phyloP scores from a whole-genome alignment of 2,888 invertebrate species.

The Leptinotarsa juncta region DNA sequence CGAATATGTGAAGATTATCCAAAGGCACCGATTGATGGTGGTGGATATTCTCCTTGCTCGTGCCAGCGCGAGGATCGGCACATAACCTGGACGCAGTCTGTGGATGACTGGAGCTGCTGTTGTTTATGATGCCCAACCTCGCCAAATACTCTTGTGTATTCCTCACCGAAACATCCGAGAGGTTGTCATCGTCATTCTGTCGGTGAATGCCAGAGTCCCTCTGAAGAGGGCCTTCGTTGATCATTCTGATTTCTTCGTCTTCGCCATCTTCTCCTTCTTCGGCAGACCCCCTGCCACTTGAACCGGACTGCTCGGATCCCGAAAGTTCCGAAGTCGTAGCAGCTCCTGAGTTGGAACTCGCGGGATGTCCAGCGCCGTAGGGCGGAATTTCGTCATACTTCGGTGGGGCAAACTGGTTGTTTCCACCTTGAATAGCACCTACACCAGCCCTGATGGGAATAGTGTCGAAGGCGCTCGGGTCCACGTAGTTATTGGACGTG shows the following conservation, averaged over 20 bases:
- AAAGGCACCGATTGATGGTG: slow-evolving; percentile 76
- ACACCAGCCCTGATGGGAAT: slow-evolving; percentile 83
- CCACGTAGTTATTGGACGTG: slow-evolving; percentile 86
- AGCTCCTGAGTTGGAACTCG: slow-evolving; percentile 81
- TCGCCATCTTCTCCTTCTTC: slow-evolving; percentile 94
- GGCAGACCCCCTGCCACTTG: slow-evolving; percentile 95
- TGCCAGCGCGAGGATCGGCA: slow-evolving; percentile 72
- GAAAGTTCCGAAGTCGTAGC: slow-evolving; percentile 91
- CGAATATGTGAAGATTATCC: slow-evolving; percentile 90
- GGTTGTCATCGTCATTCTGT: slow-evolving; percentile 74
- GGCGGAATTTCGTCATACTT: slow-evolving; percentile 93
- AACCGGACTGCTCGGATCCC: slow-evolving; percentile 94
- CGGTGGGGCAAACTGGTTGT: slow-evolving; percentile 84
- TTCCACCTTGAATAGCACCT: slow-evolving; percentile 62
- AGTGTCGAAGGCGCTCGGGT: slow-evolving; percentile 89
- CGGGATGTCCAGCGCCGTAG: slow-evolving; percentile 77
- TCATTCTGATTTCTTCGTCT: slow-evolving; percentile 97
- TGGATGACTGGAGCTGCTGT: slow-evolving; percentile 71
- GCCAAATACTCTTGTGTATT: slow-evolving; percentile 97
- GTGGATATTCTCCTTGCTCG: slow-evolving; percentile 73
- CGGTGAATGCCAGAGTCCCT: slow-evolving; percentile 77
- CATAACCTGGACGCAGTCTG: slow-evolving; percentile 77
- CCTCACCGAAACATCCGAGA: slow-evolving; percentile 91
- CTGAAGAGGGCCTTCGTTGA: slow-evolving; percentile 91
- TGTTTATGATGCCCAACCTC: slow-evolving; percentile 91